Percentiles rank a stretch among this genome's conserved stretches.
Evolutionary conservation across 2,113 vertebrate species (phyloP).

Genomic region (Oncorhynchus masou): DNA sequence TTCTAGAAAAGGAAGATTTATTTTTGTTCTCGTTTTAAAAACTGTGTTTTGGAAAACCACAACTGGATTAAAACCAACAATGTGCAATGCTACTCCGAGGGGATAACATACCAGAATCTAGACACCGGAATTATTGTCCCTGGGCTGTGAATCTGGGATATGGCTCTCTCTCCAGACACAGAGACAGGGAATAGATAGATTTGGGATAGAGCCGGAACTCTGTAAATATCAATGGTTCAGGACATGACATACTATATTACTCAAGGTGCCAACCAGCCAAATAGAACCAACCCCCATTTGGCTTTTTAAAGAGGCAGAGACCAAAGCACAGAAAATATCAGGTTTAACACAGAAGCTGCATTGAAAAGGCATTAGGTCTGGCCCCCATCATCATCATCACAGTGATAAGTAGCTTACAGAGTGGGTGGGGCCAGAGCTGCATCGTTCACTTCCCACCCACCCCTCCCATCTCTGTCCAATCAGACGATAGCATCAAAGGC

Average conservation of each 20-base stretch:
- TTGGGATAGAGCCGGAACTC: background rate
- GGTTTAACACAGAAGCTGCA: conserved; percentile 31
- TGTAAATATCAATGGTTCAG: background rate
- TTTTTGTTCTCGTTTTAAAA: conserved; percentile 3
- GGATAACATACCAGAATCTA: background rate
- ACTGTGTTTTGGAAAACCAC: background rate
- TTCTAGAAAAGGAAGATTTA: background rate
- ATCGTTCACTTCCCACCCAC: conserved; percentile 25
- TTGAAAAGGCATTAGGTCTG: conserved; percentile 47
- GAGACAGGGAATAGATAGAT: background rate
- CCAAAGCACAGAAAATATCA: background rate
- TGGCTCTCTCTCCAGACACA: background rate
- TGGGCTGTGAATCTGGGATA: background rate
- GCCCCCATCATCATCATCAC: conserved; percentile 44
- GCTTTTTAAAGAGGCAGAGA: background rate
- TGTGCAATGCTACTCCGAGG: background rate
- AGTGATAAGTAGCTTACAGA: conserved; percentile 38
- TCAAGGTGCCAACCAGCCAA: background rate
- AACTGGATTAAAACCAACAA: background rate
- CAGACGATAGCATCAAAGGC: conserved; percentile 34
- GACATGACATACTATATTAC: background rate
- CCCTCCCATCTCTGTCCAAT: conserved; percentile 5
- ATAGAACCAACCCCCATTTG: conserved; percentile 3
- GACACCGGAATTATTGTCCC: background rate
- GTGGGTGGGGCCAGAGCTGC: conserved; percentile 40